phyloP scores from a whole-genome alignment of 2,797 vertebrate species.

The Tapirus indicus region DNA sequence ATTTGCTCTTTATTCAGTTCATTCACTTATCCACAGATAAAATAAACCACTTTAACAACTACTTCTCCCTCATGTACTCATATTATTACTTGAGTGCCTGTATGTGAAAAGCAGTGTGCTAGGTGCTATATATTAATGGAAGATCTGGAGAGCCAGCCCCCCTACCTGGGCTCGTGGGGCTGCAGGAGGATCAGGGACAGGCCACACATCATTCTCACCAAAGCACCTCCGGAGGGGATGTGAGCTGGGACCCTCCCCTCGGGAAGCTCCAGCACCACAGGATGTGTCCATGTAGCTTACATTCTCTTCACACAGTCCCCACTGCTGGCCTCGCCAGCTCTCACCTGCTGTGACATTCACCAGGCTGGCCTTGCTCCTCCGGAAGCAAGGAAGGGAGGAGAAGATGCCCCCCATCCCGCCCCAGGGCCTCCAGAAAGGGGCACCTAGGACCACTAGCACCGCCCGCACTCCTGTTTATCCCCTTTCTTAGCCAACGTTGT shows the following conservation, averaged over 20 bases:
- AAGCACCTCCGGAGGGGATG: accelerated
- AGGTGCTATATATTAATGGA: accelerated
- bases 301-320: neutral
- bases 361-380: neutral
- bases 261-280: neutral
- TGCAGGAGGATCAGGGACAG: accelerated
- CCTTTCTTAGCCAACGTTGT: neutral
- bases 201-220: accelerated
- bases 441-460: accelerated
- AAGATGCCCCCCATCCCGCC: accelerated
- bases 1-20: neutral
- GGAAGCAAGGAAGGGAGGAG: neutral
- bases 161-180: accelerated
- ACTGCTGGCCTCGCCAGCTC: neutral
- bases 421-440: neutral
- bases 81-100: neutral
- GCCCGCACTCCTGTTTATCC: accelerated
- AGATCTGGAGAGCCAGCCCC: neutral
- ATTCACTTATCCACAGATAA: neutral
- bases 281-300: neutral
- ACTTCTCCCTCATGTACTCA: neutral
- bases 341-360: neutral
- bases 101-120: neutral
- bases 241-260: accelerated
- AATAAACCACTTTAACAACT: neutral